These are phyloP conservation scores for Holotrichia oblita DNA, from an alignment of 1,140 invertebrate species.

Conservation along the genomic window DNA sequence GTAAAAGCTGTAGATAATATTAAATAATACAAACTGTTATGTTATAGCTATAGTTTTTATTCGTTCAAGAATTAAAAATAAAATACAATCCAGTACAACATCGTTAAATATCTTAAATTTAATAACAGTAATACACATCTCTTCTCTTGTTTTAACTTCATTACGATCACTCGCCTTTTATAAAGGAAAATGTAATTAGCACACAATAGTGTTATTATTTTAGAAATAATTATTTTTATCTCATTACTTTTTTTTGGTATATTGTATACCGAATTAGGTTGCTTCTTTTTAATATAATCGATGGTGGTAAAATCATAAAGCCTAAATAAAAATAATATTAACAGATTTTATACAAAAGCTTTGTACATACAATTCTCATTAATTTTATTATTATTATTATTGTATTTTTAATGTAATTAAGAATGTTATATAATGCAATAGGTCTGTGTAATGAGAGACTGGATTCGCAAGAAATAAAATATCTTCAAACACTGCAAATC, in stretches of 20 bases:
- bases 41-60: constrained; percentile 34
- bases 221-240: not conserved
- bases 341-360: constrained; percentile 6
- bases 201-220: constrained; percentile 18
- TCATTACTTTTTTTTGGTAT: constrained; percentile 33
- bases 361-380: not conserved
- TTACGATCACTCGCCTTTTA: constrained; percentile 40
- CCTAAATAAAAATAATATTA: not conserved
- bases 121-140: constrained; percentile 39
- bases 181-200: constrained; percentile 24
- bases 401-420: not conserved
- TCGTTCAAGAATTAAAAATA: constrained; percentile 44
- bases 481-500: not conserved
- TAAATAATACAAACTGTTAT: constrained; percentile 22
- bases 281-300: not conserved
- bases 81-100: constrained; percentile 44
- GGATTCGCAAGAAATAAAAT: no score
- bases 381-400: not conserved
- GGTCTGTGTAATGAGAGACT: no score
- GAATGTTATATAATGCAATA: not conserved
- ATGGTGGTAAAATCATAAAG: no score
- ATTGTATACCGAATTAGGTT: constrained; percentile 14
- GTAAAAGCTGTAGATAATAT: not conserved
- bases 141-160: constrained; percentile 25
- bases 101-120: constrained; percentile 44